These are phyloP conservation scores for Microcebus lehilahytsara DNA, from an alignment of 2,113 vertebrate species.

Conservation along the genomic window DNA sequence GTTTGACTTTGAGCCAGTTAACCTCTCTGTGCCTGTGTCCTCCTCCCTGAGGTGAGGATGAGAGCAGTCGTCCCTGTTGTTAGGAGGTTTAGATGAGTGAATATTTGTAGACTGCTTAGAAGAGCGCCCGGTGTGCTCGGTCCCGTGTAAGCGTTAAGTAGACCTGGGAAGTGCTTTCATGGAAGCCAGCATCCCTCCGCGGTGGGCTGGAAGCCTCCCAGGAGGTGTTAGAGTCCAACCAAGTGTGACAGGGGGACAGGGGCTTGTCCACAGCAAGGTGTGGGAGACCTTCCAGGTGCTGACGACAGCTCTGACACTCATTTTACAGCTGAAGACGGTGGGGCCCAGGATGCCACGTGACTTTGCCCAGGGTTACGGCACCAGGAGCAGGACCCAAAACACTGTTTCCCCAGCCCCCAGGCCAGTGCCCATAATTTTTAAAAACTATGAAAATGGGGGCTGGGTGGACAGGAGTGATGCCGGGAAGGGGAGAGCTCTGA, in stretches of 20 bases:
- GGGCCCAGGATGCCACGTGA: not conserved
- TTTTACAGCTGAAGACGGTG: not conserved
- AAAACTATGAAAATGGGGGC: not conserved
- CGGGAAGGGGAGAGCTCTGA: not conserved
- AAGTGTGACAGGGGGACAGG: not conserved
- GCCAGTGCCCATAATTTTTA: not conserved
- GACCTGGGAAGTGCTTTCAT: not conserved
- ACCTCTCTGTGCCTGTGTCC: not conserved
- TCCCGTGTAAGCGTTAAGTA: not conserved
- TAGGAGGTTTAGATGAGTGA: not conserved
- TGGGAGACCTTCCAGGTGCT: not conserved
- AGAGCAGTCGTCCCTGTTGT: not conserved
- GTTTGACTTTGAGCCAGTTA: not conserved
- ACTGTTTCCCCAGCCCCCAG: not conserved
- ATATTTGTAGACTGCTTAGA: not conserved
- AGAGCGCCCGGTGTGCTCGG: fast-evolving
- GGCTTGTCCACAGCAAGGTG: not conserved
- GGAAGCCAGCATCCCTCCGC: not conserved
- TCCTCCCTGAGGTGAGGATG: not conserved
- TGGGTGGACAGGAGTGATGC: not conserved
- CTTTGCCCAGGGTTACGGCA: not conserved
- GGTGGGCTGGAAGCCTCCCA: too few relatives aligned
- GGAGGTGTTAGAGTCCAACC: too few relatives aligned
- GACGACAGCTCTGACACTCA: not conserved
- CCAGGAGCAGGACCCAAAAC: not conserved